A percentile compares a stretch with the other conserved stretches of the same genome.
These are phyloP conservation scores for Nyctibius grandis DNA, from an alignment of 2,797 vertebrate genomes.

Conservation along the genomic window DNA sequence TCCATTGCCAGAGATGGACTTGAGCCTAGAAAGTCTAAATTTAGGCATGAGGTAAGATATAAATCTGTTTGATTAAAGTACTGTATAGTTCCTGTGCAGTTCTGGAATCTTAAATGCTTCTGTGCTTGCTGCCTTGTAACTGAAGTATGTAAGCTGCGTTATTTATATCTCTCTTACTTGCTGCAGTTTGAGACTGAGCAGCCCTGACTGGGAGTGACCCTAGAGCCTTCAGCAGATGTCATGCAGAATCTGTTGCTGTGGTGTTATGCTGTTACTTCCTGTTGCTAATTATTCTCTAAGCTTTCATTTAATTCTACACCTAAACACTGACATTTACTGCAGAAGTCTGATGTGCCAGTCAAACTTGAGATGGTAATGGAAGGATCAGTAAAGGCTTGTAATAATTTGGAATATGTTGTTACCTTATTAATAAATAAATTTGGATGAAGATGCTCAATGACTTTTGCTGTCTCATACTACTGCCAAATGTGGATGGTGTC, in stretches of 20 bases:
- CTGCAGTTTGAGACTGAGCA: background rate
- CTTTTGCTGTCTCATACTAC: background rate
- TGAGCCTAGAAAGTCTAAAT: background rate
- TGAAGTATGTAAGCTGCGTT: background rate
- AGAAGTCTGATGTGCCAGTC: background rate
- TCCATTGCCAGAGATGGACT: background rate
- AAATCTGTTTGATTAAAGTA: background rate
- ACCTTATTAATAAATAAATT: slow-evolving; percentile 73
- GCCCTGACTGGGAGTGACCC: background rate
- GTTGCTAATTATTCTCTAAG: background rate
- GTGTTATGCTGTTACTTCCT: background rate
- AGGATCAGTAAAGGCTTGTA: slow-evolving; percentile 31
- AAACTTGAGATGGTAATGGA: background rate
- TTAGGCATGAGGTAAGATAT: background rate
- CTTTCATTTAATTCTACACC: slow-evolving; percentile 1
- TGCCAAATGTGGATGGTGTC: accelerated
- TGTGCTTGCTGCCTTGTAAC: slow-evolving; percentile 53
- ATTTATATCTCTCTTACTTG: background rate
- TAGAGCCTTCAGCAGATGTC: background rate
- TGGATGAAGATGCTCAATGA: background rate
- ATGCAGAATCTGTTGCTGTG: background rate
- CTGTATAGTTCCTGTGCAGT: background rate
- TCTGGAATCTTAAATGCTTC: slow-evolving; percentile 26
- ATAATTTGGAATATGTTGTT: slow-evolving; percentile 62
- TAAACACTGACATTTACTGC: background rate